Conservation (phyloP, 2,113 vertebrate genomes). For the Amia ocellicauda region DNA sequence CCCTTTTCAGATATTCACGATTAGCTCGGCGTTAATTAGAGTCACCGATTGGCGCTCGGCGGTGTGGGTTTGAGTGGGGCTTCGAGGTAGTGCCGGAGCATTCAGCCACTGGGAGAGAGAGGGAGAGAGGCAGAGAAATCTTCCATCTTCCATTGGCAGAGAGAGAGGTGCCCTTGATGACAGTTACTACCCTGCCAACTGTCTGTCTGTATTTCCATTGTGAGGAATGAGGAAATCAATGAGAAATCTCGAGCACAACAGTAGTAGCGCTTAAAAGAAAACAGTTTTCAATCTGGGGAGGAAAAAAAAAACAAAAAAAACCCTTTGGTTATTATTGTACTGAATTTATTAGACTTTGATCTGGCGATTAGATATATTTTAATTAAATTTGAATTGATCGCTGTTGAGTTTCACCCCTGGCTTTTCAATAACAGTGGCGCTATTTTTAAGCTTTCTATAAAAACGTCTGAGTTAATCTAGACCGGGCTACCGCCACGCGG, state of each 20-base stretch:
- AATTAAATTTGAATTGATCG: slow-evolving; percentile 57
- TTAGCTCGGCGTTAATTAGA: slow-evolving; percentile 76
- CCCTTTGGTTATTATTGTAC: slow-evolving; percentile 35
- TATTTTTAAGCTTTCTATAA: slow-evolving; percentile 44
- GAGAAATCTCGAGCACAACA: slow-evolving; percentile 20
- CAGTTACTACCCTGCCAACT: slow-evolving; percentile 29
- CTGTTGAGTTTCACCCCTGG: slow-evolving; percentile 40
- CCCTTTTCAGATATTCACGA: slow-evolving; percentile 71
- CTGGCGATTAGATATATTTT: slow-evolving; percentile 44
- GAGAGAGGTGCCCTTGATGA: slow-evolving; percentile 42
- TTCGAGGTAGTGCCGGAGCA: slow-evolving; percentile 40
- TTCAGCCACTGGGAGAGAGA: slow-evolving; percentile 37
- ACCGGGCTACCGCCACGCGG: background rate
- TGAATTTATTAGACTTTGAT: slow-evolving; percentile 38
- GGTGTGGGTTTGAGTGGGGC: slow-evolving; percentile 47
- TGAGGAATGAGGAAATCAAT: slow-evolving; percentile 1
- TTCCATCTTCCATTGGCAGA: slow-evolving; percentile 37
- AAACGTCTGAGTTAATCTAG: slow-evolving; percentile 33
- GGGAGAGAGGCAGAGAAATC: too few species aligned
- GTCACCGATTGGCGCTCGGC: slow-evolving; percentile 57
- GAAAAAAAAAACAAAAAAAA: slow-evolving; percentile 17
- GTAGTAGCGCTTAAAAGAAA: slow-evolving; percentile 28
- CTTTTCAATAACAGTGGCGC: slow-evolving; percentile 43
- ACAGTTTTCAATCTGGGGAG: slow-evolving; percentile 8
- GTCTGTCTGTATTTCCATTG: slow-evolving; percentile 23